These are phyloP conservation scores for Beroe ovata DNA, from an alignment of 37 sponge, comb jelly and placozoan genomes.

Conservation along the genomic window DNA sequence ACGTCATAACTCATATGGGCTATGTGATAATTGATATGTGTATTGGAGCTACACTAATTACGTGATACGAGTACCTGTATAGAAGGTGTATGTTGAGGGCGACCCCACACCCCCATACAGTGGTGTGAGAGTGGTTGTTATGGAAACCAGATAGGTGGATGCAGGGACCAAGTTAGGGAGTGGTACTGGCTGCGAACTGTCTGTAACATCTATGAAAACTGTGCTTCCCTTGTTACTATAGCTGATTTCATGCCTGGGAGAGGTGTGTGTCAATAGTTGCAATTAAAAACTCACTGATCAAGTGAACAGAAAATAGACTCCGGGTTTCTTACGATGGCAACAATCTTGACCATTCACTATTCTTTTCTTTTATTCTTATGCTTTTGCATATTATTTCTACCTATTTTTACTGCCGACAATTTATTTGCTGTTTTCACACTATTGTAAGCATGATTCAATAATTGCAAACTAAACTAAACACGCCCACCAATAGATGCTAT, in stretches of 20 bases:
- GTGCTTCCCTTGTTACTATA: neutral
- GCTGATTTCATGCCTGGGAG: neutral
- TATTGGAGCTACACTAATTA: neutral
- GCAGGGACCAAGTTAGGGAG: conserved; percentile 13
- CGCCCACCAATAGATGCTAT: too few species aligned
- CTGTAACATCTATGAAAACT: neutral
- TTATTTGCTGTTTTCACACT: too few species aligned
- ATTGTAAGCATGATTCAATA: too few species aligned
- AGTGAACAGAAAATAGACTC: too few species aligned
- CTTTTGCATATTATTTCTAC: too few species aligned
- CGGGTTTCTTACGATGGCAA: too few species aligned
- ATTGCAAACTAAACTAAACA: too few species aligned
- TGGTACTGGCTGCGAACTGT: neutral
- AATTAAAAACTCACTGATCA: too few species aligned
- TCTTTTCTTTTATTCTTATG: too few species aligned
- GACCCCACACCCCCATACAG: conserved; percentile 1
- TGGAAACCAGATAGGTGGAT: neutral
- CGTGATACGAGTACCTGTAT: neutral
- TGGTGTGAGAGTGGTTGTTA: neutral
- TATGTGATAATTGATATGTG: neutral
- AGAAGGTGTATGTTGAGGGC: neutral
- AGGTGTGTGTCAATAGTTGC: too few species aligned
- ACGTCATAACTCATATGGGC: neutral
- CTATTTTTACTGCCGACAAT: too few species aligned
- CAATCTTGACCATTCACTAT: too few species aligned